phyloP scores from a whole-genome alignment of 2,113 vertebrate genomes.

The Orientallactaga bullata region DNA sequence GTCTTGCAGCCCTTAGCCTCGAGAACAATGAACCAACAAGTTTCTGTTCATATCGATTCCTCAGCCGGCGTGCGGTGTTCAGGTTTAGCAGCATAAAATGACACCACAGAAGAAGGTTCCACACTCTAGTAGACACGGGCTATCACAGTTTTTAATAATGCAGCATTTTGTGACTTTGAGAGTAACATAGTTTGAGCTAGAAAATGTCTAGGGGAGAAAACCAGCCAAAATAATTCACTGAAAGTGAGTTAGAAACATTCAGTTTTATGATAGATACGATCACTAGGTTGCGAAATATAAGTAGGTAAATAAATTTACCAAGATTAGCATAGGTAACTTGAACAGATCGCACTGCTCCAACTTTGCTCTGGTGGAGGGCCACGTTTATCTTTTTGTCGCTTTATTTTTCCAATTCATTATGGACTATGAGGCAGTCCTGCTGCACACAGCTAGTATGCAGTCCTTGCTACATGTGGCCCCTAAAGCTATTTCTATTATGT shows the following conservation, averaged over 20 bases:
- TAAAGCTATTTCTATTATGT: background rate
- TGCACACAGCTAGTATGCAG: background rate
- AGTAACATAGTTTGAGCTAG: background rate
- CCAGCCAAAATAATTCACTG: too few species aligned
- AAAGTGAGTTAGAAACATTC: too few species aligned
- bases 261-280: background rate
- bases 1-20: background rate
- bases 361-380: background rate
- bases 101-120: background rate
- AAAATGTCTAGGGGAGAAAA: background rate
- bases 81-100: background rate
- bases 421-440: background rate
- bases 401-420: background rate
- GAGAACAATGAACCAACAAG: background rate
- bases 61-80: background rate
- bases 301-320: background rate
- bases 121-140: background rate
- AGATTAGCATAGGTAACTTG: background rate
- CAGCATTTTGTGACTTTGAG: slow-evolving; percentile 1
- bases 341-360: background rate
- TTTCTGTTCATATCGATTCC: background rate
- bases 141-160: background rate
- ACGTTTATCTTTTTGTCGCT: background rate
- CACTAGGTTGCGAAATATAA: background rate
- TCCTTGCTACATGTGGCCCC: background rate